A percentile compares a stretch with the other conserved stretches of the same genome.
Conservation (phyloP, 2,888 invertebrate genomes). For the Galeruca laticollis region DNA sequence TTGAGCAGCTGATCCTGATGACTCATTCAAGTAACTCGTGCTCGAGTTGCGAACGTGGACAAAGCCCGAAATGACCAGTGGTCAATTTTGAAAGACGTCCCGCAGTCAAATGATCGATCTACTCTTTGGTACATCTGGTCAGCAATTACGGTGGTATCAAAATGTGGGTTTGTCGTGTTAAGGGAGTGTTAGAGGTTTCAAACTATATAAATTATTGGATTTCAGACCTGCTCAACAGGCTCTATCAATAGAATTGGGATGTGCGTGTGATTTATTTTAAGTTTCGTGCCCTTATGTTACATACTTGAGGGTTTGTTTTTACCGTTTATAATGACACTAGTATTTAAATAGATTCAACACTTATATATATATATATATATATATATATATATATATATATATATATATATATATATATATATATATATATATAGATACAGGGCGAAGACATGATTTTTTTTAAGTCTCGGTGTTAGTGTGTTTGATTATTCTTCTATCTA, state of each 20-base stretch:
- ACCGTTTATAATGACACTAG: background rate
- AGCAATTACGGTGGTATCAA: conserved; percentile 34
- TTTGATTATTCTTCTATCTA: no score
- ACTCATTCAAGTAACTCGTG: conserved; percentile 62
- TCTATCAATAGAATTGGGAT: conserved; percentile 18
- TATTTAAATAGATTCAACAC: background rate
- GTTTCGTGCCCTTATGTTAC: background rate
- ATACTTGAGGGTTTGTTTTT: conserved; percentile 5
- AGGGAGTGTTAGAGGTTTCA: conserved; percentile 33
- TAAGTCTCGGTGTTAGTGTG: no score
- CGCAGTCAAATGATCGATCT: conserved; percentile 64
- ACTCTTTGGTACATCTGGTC: conserved; percentile 54
- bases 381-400: no score
- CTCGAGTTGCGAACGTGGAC: conserved; percentile 55
- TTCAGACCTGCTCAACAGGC: conserved; percentile 30
- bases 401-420: no score
- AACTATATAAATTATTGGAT: conserved; percentile 30
- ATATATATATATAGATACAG: no score
- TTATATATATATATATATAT: background rate
- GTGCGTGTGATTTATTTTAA: conserved; percentile 21
- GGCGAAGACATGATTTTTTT: no score
- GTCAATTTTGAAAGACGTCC: conserved; percentile 64
- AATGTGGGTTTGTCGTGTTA: conserved; percentile 39
- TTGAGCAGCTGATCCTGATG: conserved; percentile 62
- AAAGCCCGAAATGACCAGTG: conserved; percentile 63